These are phyloP conservation scores for Takifugu bimaculatus DNA, from an alignment of 2,113 vertebrate species.

Conservation along the genomic window DNA sequence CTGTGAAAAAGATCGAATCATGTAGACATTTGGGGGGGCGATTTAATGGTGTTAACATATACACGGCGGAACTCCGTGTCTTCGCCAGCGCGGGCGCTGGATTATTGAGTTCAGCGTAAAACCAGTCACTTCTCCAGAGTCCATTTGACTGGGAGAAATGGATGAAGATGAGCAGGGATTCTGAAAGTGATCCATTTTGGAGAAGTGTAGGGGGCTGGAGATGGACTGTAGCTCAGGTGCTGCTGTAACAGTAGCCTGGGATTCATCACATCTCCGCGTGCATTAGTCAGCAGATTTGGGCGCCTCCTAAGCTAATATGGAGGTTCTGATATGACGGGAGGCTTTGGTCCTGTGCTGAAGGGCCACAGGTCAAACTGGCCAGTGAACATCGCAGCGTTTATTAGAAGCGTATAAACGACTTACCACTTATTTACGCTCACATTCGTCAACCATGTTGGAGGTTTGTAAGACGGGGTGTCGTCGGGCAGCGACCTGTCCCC, in stretches of 20 bases:
- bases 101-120: constrained; percentile 70
- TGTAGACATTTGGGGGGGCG: constrained; percentile 72
- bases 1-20: constrained; percentile 75
- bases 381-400: not conserved
- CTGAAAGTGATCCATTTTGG: constrained; percentile 61
- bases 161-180: constrained; percentile 65
- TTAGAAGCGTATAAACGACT: not conserved
- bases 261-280: constrained; percentile 6
- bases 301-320: constrained; percentile 1
- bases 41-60: constrained; percentile 76
- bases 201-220: constrained; percentile 12
- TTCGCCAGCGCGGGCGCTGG: constrained; percentile 56
- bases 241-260: constrained; percentile 30
- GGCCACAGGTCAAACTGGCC: not conserved
- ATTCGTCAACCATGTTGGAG: too few relatives aligned
- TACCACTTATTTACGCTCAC: too few relatives aligned
- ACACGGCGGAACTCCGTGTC: constrained; percentile 56
- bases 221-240: constrained; percentile 41
- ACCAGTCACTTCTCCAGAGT: constrained; percentile 72
- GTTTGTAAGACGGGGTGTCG: too few relatives aligned
- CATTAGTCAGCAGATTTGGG: not conserved
- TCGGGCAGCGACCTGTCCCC: too few relatives aligned
- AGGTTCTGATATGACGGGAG: constrained; percentile 3
- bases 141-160: constrained; percentile 69
- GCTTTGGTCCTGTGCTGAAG: not conserved